phyloP scores from a whole-genome alignment of 1,140 invertebrate species.

The Ganaspis sp. region DNA sequence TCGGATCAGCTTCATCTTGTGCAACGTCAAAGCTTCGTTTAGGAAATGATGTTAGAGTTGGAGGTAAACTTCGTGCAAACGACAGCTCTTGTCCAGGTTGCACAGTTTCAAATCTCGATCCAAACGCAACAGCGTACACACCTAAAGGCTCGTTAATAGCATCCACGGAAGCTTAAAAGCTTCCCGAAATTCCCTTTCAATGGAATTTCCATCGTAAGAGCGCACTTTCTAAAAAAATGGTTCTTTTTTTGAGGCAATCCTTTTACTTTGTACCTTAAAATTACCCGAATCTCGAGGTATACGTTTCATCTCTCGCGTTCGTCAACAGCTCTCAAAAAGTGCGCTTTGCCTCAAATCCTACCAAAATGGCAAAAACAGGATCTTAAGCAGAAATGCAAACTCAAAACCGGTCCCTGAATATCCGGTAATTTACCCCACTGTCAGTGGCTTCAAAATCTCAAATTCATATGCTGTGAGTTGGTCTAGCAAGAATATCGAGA shows the following conservation, averaged over 20 bases:
- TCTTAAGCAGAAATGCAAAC: not conserved
- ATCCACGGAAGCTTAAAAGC: slow-evolving; percentile 78
- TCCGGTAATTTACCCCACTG: slow-evolving; percentile 27
- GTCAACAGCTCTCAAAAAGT: not conserved
- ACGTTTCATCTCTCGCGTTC: not conserved
- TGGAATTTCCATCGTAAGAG: not conserved
- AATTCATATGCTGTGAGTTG: slow-evolving; percentile 57
- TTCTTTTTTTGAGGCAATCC: not conserved
- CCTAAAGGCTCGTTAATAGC: slow-evolving; percentile 83
- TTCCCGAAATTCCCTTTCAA: not conserved
- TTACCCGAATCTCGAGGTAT: not conserved
- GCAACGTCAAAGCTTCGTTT: slow-evolving; percentile 80
- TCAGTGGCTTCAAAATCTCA: slow-evolving; percentile 51
- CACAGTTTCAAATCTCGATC: slow-evolving; percentile 86
- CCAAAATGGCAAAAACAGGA: not conserved
- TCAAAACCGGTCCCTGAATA: not conserved
- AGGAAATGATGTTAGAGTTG: slow-evolving; percentile 71
- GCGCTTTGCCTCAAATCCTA: slow-evolving; percentile 1
- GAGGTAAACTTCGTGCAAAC: slow-evolving; percentile 70
- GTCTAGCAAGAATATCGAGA: slow-evolving; percentile 44
- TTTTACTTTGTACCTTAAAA: slow-evolving; percentile 1
- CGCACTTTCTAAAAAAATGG: not conserved
- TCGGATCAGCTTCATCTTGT: slow-evolving; percentile 74
- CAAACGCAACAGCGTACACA: slow-evolving; percentile 94
- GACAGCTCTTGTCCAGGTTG: slow-evolving; percentile 74